Conservation (phyloP, 2,113 vertebrate genomes). For the Xenopus tropicalis region DNA sequence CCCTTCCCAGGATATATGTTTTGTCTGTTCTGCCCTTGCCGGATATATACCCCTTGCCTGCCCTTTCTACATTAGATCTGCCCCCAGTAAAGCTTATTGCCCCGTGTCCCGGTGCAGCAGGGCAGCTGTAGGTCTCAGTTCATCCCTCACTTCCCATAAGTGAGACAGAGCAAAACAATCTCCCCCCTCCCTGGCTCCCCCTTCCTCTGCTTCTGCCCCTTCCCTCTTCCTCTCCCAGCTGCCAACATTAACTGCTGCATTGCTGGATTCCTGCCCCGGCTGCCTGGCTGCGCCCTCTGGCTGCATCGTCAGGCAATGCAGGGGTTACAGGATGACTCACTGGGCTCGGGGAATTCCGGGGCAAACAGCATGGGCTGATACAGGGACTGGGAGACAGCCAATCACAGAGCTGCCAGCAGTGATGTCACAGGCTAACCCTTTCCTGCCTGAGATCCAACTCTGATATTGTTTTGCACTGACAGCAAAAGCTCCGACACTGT, state of each 20-base stretch:
- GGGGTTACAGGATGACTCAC: conserved; percentile 21
- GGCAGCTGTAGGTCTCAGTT: not conserved
- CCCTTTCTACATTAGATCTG: too few relatives aligned
- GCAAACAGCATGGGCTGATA: conserved; percentile 30
- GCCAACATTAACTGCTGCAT: not conserved
- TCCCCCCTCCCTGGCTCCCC: not conserved
- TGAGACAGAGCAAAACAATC: conserved; percentile 27
- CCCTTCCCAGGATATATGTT: too few relatives aligned
- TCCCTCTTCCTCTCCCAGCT: not conserved
- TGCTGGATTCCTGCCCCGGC: not conserved
- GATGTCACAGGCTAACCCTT: not conserved
- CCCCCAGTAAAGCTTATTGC: too few relatives aligned
- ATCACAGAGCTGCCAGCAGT: not conserved
- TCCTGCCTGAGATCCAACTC: not conserved
- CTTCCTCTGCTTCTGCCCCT: conserved; percentile 14
- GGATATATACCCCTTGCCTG: too few relatives aligned
- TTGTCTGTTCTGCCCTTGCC: too few relatives aligned
- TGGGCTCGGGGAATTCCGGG: conserved; percentile 18
- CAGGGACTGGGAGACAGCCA: not conserved
- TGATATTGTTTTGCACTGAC: too few relatives aligned
- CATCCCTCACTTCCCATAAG: conserved; percentile 24
- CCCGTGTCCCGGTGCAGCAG: too few relatives aligned
- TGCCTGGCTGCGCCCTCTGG: too few relatives aligned
- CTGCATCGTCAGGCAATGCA: not conserved
- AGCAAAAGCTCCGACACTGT: too few relatives aligned